These are phyloP conservation scores for Sebastes reedi DNA, from an alignment of 2,797 vertebrate species.

Conservation along the genomic window DNA sequence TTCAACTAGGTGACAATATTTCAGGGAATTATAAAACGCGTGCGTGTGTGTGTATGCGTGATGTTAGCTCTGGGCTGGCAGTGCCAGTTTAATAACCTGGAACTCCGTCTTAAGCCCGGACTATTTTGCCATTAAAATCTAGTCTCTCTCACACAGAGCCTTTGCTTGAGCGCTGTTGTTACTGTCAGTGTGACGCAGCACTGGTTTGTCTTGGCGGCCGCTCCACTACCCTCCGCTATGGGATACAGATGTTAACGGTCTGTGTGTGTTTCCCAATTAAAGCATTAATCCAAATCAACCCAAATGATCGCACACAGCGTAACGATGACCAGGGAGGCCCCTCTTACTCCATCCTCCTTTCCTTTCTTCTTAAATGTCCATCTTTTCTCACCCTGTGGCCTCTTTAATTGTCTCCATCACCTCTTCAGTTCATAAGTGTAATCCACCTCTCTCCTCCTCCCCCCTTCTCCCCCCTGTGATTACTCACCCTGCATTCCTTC, in stretches of 20 bases:
- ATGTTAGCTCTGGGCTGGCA: constrained; percentile 56
- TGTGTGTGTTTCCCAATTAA: constrained; percentile 85
- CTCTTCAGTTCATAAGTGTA: constrained; percentile 76
- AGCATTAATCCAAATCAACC: constrained; percentile 88
- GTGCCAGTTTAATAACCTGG: constrained; percentile 56
- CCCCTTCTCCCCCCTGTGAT: constrained; percentile 57
- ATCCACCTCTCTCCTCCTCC: constrained; percentile 52
- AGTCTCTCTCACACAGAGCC: constrained; percentile 55
- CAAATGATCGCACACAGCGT: constrained; percentile 78
- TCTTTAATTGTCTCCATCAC: constrained; percentile 80
- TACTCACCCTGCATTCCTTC: constrained; percentile 81
- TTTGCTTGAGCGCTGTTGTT: constrained; percentile 69
- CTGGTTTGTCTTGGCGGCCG: constrained; percentile 82
- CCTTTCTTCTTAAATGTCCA: constrained; percentile 73
- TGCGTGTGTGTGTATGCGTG: not conserved
- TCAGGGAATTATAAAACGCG: constrained; percentile 82
- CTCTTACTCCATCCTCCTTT: constrained; percentile 42
- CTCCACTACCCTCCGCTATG: constrained; percentile 67
- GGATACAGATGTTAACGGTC: constrained; percentile 83
- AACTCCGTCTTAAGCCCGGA: constrained; percentile 28
- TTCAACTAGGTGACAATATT: constrained; percentile 86
- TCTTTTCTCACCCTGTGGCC: constrained; percentile 78
- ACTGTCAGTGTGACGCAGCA: constrained; percentile 74
- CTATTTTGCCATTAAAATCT: constrained; percentile 61
- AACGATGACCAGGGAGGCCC: constrained; percentile 72